Conservation (phyloP, 2,888 invertebrate genomes). For the Bombylius major region DNA sequence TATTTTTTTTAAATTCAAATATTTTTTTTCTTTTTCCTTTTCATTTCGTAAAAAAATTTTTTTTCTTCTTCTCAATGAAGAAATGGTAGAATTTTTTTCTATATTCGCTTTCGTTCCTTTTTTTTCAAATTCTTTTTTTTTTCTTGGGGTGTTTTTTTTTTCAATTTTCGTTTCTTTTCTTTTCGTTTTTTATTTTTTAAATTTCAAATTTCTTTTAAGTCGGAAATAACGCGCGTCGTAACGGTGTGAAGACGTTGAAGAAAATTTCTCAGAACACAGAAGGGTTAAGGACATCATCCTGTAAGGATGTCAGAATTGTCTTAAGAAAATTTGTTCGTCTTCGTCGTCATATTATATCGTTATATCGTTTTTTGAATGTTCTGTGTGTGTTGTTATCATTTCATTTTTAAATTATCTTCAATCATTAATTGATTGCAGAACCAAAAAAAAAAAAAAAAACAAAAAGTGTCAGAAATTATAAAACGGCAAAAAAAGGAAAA, state of each 20-base stretch:
- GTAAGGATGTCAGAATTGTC: constrained; percentile 25
- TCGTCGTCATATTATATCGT: not conserved
- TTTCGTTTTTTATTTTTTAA: not conserved
- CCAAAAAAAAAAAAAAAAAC: no score
- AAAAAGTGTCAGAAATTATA: no score
- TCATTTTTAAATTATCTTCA: no score
- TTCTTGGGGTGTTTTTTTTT: not conserved
- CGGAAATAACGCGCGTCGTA: not conserved
- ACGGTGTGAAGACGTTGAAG: not conserved
- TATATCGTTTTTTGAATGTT: not conserved
- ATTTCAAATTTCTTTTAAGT: not conserved
- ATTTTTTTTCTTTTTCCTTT: constrained; percentile 15
- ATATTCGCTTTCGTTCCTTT: not conserved
- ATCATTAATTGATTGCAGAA: no score
- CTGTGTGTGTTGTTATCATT: not conserved
- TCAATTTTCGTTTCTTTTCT: not conserved
- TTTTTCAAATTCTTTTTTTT: constrained; percentile 4
- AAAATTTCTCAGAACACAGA: constrained; percentile 19
- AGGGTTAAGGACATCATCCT: constrained; percentile 31
- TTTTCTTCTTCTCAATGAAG: constrained; percentile 8
- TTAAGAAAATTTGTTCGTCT: constrained; percentile 1
- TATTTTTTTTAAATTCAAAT: constrained; percentile 8
- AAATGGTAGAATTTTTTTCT: not conserved
- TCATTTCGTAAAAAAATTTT: no score
- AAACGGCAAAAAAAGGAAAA: no score